Base-by-base conservation (phyloP, 2,797 vertebrate species). In the Poecilia gillii region DNA sequence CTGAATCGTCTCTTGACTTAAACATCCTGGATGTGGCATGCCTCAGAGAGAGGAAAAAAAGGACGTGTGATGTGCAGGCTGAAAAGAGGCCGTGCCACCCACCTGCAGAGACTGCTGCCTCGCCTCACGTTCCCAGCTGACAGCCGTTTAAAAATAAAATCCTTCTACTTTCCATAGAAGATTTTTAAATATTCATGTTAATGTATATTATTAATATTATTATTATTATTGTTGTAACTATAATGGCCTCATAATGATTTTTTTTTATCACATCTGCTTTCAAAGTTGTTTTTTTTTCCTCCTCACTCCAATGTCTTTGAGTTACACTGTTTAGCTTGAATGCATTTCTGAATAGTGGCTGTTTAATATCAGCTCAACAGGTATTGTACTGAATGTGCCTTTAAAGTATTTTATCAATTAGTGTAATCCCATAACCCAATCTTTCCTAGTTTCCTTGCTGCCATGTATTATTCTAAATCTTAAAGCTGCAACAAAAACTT, bases 331-430 rank as follows among this genome's bases (percentile, higher is more conserved):
- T 90, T 77, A 76, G 75, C 83, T 76, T 81, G 53, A 91, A 75
- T 79, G 57, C 84, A 73, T 87, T 84, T 53, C 86, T 87, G 71
- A 83, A 77, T 83, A 85, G 87, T 57, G 83, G 79, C 81, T 81
- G 81, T 83, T 80, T 74, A 88, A 88, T 88, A 78, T 46, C 33
- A 88, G 83, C 84, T 83, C 86, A 82, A 85, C 62, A 82, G 84
- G 88, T 92, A 90, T 90, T 95, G 90, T 94, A 92, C 89, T 93
- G 82, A 93, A 95, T 91, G 94, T 95, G 95, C 94, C 95, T 96
- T 95, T 89, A 89, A 93, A 89, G 87, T 91, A 87, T 90, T 81
- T 83, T 75, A 85, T 88, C 84, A 91, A 86, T 91, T 84, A 77
- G 66, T 41, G 20, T 18, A 77, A 68, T 3, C 5, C 31, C n/a